Evolutionary conservation across 37 sponge, comb jelly and placozoan species (phyloP).

Genomic region (Sycon ciliatum): DNA sequence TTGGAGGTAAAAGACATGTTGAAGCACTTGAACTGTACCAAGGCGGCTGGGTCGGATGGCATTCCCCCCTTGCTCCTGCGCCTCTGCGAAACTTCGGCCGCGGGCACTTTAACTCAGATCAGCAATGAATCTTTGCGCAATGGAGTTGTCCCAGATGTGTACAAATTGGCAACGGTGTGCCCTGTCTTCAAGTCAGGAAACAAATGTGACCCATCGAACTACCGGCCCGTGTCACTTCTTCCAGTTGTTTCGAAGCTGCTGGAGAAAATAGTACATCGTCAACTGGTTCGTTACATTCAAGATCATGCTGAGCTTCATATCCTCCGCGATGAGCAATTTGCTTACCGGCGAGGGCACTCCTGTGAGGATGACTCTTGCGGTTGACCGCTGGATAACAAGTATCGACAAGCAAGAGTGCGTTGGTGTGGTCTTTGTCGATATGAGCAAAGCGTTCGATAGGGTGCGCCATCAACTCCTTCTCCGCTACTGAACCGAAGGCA

Average conservation of each 20-base stretch:
- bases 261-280: conserved; percentile 12
- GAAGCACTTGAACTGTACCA: too few species aligned
- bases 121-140: conserved; percentile 19
- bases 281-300: not conserved
- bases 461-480: too few species aligned
- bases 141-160: conserved; percentile 18
- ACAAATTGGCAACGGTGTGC: conserved; percentile 20
- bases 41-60: too few species aligned
- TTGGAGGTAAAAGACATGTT: too few species aligned
- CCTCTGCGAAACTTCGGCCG: not conserved
- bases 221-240: conserved; percentile 28
- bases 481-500: too few species aligned
- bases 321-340: conserved; percentile 14
- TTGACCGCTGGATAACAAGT: too few species aligned
- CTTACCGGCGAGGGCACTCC: conserved; percentile 10
- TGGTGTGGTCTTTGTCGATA: too few species aligned
- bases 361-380: too few species aligned
- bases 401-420: too few species aligned
- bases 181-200: conserved; percentile 26
- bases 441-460: too few species aligned
- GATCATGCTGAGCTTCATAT: not conserved
- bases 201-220: conserved; percentile 12
- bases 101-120: not conserved
- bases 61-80: conserved; percentile 19
- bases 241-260: conserved; percentile 15